These are phyloP conservation scores for Amblyjoppa fuscipennis DNA, from an alignment of 2,888 invertebrate genomes.

Conservation along the genomic window DNA sequence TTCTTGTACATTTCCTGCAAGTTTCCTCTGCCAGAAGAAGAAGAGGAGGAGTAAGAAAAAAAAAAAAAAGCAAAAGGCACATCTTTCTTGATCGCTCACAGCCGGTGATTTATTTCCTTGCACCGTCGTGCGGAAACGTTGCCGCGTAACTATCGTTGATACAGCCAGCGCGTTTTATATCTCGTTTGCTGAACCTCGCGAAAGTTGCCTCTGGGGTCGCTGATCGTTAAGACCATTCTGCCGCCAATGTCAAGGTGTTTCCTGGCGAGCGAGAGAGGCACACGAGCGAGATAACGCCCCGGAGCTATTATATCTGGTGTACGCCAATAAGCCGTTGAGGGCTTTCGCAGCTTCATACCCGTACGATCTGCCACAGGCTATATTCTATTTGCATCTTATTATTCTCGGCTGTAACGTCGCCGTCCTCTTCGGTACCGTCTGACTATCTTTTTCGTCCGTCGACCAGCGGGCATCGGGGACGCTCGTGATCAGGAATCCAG, in stretches of 20 bases:
- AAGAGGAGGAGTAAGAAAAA: too few species aligned
- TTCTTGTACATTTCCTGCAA: neutral
- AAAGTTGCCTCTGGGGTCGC: constrained; percentile 67
- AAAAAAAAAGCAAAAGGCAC: neutral
- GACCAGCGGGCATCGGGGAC: constrained; percentile 15
- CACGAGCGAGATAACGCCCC: constrained; percentile 58
- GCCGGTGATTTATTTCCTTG: constrained; percentile 1
- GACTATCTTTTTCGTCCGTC: constrained; percentile 32
- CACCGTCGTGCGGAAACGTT: neutral
- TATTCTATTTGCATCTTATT: constrained; percentile 69
- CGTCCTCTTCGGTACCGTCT: constrained; percentile 32
- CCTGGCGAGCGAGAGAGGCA: constrained; percentile 42
- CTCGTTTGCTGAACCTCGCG: constrained; percentile 62
- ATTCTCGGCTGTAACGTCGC: constrained; percentile 55
- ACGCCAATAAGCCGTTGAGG: constrained; percentile 54
- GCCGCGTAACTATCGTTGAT: constrained; percentile 24
- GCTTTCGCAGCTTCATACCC: constrained; percentile 27
- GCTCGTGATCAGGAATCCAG: constrained; percentile 48
- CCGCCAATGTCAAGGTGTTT: constrained; percentile 72
- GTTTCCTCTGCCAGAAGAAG: neutral
- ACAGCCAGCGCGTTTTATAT: constrained; percentile 58
- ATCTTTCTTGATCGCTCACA: constrained; percentile 7
- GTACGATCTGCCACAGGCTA: constrained; percentile 53
- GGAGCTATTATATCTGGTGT: constrained; percentile 58
- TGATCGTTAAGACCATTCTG: constrained; percentile 71